Conservation (phyloP, 2,797 vertebrate species). For the Crenichthys baileyi region DNA sequence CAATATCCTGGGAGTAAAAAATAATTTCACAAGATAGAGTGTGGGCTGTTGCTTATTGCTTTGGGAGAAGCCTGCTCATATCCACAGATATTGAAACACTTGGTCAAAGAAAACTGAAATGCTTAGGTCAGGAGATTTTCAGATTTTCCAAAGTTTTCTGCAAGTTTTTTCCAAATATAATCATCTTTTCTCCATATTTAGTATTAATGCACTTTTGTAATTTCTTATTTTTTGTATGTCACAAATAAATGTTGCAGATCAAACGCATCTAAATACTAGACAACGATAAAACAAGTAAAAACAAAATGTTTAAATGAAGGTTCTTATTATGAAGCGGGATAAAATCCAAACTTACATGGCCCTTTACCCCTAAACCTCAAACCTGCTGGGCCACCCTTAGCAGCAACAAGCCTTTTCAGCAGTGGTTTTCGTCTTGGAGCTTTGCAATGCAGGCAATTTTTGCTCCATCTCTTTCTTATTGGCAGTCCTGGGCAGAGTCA, state of each 20-base stretch:
- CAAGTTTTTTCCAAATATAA: not conserved
- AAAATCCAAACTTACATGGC: too few species aligned
- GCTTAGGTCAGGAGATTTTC: constrained; percentile 7
- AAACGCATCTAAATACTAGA: too few species aligned
- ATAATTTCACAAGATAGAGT: constrained; percentile 48
- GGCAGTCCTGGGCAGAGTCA: too few species aligned
- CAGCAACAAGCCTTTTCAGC: too few species aligned
- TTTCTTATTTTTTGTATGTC: not conserved
- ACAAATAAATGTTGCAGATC: not conserved
- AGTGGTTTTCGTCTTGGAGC: too few species aligned
- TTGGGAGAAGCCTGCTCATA: constrained; percentile 50
- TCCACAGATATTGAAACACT: constrained; percentile 51
- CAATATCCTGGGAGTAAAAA: constrained; percentile 45
- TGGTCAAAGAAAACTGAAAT: constrained; percentile 25
- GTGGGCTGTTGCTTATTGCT: constrained; percentile 63
- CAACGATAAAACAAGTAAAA: too few species aligned
- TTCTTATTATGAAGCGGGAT: too few species aligned
- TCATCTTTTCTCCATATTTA: constrained; percentile 20
- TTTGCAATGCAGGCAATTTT: too few species aligned
- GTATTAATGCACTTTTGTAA: not conserved
- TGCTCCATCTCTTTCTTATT: too few species aligned
- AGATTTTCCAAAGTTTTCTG: not conserved
- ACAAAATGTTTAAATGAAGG: too few species aligned
- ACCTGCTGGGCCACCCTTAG: too few species aligned
- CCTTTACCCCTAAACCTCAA: too few species aligned